phyloP scores from a whole-genome alignment of 2,113 vertebrate genomes.

The Labeo catla region DNA sequence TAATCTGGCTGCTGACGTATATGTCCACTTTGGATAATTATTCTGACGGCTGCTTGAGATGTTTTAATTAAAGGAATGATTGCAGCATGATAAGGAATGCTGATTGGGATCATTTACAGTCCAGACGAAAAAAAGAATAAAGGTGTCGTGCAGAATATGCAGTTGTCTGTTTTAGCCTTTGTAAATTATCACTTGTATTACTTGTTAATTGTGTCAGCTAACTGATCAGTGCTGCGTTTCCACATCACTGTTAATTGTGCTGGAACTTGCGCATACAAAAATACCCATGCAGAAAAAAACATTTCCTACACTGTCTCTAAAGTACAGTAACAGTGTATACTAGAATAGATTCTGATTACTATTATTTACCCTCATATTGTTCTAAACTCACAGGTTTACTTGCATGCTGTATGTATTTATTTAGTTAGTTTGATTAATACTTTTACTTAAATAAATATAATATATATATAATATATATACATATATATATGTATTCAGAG shows the following conservation, averaged over 20 bases:
- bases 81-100: constrained; percentile 54
- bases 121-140: constrained; percentile 7
- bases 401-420: no score
- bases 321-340: not conserved
- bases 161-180: constrained; percentile 1
- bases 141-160: not conserved
- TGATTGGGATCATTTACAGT: constrained; percentile 51
- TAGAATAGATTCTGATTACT: not conserved
- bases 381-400: not conserved
- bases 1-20: constrained; percentile 69
- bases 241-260: constrained; percentile 8
- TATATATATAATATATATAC: no score
- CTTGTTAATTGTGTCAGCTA: constrained; percentile 5
- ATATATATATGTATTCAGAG: no score
- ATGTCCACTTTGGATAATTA: constrained; percentile 62
- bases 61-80: constrained; percentile 71
- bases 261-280: not conserved
- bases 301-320: no score
- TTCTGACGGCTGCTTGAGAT: constrained; percentile 57
- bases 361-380: not conserved
- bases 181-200: constrained; percentile 5
- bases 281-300: not conserved
- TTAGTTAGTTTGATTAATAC: no score
- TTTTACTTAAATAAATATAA: no score
- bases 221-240: not conserved